Conservation (phyloP, 37 sponge, comb jelly and placozoan species). For the Mnemiopsis leidyi region DNA sequence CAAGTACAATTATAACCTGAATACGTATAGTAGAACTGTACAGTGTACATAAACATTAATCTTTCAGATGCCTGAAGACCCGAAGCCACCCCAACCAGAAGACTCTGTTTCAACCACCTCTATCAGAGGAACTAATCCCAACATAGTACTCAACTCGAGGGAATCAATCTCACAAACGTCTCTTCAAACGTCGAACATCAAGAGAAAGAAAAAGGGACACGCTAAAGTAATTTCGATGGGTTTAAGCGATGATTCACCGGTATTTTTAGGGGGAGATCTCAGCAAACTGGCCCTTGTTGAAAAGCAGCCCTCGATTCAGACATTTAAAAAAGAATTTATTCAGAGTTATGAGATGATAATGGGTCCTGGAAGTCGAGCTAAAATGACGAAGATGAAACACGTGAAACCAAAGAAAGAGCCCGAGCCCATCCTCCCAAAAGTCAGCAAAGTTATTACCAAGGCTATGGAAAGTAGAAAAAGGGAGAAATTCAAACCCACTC, state of each 20-base stretch:
- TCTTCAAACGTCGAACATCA: not conserved
- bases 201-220: constrained; percentile 60
- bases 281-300: constrained; percentile 54
- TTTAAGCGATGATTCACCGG: not conserved
- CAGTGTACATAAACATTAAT: too few species aligned
- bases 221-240: constrained; percentile 41
- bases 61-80: constrained; percentile 63
- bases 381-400: constrained; percentile 35
- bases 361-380: constrained; percentile 60
- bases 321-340: constrained; percentile 49
- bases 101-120: constrained; percentile 9
- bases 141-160: not conserved
- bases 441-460: constrained; percentile 20
- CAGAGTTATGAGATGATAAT: constrained; percentile 53
- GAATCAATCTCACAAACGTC: constrained; percentile 7
- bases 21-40: too few species aligned
- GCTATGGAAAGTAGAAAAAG: constrained; percentile 48
- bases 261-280: not conserved
- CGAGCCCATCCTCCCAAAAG: constrained; percentile 39
- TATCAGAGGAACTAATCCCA: not conserved
- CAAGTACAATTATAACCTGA: too few species aligned
- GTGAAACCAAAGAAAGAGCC: constrained; percentile 50
- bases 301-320: not conserved
- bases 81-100: constrained; percentile 9
- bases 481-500: not conserved